These are phyloP conservation scores for Arrhopalites spinosus DNA, from an alignment of 2,888 invertebrate genomes.

Conservation along the genomic window DNA sequence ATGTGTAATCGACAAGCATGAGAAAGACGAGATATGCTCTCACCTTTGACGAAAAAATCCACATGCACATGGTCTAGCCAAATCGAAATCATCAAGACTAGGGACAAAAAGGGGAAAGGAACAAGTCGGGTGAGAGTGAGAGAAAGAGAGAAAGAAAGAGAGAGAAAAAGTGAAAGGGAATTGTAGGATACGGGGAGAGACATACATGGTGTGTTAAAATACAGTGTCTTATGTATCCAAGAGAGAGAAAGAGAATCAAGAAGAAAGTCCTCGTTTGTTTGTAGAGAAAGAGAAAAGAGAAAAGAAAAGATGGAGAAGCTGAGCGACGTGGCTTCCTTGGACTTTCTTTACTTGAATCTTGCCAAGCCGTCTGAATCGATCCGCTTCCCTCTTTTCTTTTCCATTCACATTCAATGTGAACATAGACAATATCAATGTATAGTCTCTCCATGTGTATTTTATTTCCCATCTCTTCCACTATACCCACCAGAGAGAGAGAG, in stretches of 20 bases:
- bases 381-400: too few relatives aligned
- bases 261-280: background rate
- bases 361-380: constrained; percentile 21
- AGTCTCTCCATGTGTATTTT: background rate
- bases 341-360: background rate
- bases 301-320: constrained; percentile 3
- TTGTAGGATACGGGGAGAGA: background rate
- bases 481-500: background rate
- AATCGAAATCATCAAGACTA: background rate
- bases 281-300: background rate
- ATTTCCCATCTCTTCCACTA: background rate
- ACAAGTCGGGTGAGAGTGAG: background rate
- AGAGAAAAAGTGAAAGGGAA: background rate
- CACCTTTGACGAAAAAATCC: constrained; percentile 13
- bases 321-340: background rate
- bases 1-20: background rate
- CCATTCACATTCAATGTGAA: too few relatives aligned
- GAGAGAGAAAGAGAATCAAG: background rate
- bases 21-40: too few relatives aligned
- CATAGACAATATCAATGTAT: background rate
- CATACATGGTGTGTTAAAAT: too few relatives aligned
- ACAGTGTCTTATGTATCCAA: background rate
- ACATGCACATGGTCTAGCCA: constrained; percentile 7
- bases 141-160: background rate
- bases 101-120: background rate